Percentiles rank a stretch among this genome's conserved stretches.
Evolutionary conservation across 2,888 invertebrate genomes (phyloP).

Genomic region (Habrosyne pyritoides): DNA sequence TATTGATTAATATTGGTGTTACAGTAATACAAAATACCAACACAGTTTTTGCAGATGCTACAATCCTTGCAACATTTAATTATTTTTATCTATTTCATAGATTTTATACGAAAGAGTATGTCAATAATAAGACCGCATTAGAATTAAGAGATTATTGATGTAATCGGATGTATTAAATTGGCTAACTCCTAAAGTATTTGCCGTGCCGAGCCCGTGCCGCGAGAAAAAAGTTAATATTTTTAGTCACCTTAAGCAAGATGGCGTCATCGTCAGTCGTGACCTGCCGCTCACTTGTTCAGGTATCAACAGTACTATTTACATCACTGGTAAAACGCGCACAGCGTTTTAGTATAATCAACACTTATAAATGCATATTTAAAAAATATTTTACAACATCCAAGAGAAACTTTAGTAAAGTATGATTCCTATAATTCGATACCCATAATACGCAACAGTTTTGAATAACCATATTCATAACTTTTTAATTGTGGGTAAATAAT

Average conservation of each 20-base stretch:
- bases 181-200: conserved; percentile 1
- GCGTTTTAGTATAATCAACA: conserved; percentile 19
- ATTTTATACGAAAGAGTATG: no score
- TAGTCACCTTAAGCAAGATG: conserved; percentile 23
- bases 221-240: conserved; percentile 20
- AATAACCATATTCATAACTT: neutral
- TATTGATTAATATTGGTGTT: no score
- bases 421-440: neutral
- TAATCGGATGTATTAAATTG: neutral
- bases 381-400: neutral
- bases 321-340: conserved; percentile 24
- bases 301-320: conserved; percentile 27
- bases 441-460: neutral
- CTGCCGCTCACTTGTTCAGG: conserved; percentile 26
- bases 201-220: conserved; percentile 6
- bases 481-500: neutral
- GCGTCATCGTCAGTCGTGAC: conserved; percentile 42
- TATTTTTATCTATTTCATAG: no score
- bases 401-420: no score
- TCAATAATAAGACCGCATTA: no score
- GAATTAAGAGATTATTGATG: no score
- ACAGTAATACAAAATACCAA: no score
- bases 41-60: no score
- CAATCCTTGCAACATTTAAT: no score
- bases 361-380: conserved; percentile 10